These are phyloP conservation scores for Henicopernis longicauda DNA, from an alignment of 2,113 vertebrate genomes.

Conservation along the genomic window DNA sequence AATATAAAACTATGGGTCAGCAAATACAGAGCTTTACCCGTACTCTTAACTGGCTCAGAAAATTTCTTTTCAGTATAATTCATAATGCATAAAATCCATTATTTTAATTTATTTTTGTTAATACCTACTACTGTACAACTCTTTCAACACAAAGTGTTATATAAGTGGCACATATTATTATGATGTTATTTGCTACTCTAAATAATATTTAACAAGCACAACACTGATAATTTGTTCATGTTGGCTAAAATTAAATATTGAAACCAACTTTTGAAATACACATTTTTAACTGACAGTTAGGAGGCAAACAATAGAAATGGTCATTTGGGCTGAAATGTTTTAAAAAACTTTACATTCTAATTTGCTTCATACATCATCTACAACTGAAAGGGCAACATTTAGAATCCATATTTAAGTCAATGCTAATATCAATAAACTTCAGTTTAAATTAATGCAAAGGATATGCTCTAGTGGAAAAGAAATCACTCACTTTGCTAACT, in stretches of 20 bases:
- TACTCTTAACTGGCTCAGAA: background rate
- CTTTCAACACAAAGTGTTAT: background rate
- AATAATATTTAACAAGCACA: background rate
- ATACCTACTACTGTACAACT: background rate
- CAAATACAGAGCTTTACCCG: background rate
- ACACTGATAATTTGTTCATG: background rate
- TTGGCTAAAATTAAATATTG: background rate
- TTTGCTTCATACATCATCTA: background rate
- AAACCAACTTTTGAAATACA: background rate
- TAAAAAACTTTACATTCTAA: background rate
- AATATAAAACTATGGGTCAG: background rate
- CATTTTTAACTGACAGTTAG: background rate
- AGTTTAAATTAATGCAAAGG: conserved; percentile 66
- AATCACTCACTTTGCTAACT: background rate
- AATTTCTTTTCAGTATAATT: background rate
- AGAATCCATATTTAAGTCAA: background rate
- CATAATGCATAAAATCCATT: background rate
- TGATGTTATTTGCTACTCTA: background rate
- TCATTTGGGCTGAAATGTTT: background rate
- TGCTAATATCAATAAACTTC: background rate
- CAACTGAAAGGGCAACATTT: background rate
- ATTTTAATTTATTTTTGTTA: background rate
- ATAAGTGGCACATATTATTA: background rate
- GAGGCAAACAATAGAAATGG: background rate
- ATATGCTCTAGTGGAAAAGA: conserved; percentile 18